Conservation (phyloP, 2,797 vertebrate species). For the Manis crassicaudata region DNA sequence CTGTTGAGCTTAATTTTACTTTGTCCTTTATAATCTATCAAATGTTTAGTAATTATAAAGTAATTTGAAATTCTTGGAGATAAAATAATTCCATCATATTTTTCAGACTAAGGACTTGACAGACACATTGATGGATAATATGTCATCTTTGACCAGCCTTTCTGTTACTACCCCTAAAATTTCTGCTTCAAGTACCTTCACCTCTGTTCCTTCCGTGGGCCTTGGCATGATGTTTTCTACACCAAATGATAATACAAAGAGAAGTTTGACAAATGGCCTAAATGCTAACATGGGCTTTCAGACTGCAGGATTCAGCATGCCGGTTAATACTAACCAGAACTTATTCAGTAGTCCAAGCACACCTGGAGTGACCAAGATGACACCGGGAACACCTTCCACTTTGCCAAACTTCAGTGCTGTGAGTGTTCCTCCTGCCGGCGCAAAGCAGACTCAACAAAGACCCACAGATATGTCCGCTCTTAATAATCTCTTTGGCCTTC, state of each 20-base stretch:
- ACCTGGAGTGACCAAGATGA: conserved; percentile 81
- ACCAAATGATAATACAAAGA: conserved; percentile 86
- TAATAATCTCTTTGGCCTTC: conserved; percentile 95
- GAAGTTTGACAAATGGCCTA: conserved; percentile 92
- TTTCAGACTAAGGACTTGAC: conserved; percentile 96
- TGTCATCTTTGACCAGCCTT: conserved; percentile 91
- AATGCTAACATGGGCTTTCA: conserved; percentile 91
- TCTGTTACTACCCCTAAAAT: conserved; percentile 89
- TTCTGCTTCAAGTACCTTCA: conserved; percentile 88
- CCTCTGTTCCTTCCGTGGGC: conserved; percentile 85
- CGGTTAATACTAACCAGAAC: conserved; percentile 87
- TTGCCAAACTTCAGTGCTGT: conserved; percentile 92
- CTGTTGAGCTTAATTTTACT: conserved; percentile 34
- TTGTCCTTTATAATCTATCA: conserved; percentile 36
- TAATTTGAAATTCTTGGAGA: conserved; percentile 39
- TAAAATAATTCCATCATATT: conserved; percentile 66
- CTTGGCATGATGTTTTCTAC: conserved; percentile 86
- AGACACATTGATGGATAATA: conserved; percentile 94
- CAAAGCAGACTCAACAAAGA: conserved; percentile 85
- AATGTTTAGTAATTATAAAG: conserved; percentile 21
- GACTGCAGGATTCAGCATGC: conserved; percentile 89
- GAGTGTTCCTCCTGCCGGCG: conserved; percentile 83
- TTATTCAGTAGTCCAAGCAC: conserved; percentile 88
- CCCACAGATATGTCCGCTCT: conserved; percentile 93
- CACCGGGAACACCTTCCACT: conserved; percentile 88